Evolutionary conservation across 1,140 invertebrate species (phyloP), one percentile per base, ranked within the genome.

Genomic region (Latrodectus geometricus): DNA sequence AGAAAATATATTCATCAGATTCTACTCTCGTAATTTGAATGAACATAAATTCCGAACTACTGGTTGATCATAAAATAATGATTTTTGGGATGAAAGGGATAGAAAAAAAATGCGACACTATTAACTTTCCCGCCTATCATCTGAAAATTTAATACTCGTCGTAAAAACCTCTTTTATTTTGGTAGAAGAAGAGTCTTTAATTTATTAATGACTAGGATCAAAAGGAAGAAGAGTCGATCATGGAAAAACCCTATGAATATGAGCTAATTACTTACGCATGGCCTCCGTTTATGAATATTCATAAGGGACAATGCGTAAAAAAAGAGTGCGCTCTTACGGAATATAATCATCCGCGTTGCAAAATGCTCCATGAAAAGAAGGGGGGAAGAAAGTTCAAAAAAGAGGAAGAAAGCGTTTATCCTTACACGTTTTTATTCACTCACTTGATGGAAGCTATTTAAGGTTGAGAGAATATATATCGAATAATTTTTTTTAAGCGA

Each of bases 201-300:
- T 86, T 86, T 86, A 86, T 86, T 86, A 86, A 86, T 86, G 83
- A 86, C 74, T 52, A 49, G 83, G 83, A 86, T 86, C 83, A 86
- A 86, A 86, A 78, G 83, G 74, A 78, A 86, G 12, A 52, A 76
- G 23, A 68, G 73, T 75, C 74, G 73, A 76, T 84, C n/a, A 52
- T 54, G 23, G 75, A 78, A 86, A 86, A 86, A 75, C 35, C 73
- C 83, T 86, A 86, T 86, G 83, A 86, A 86, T 86, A 86, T 86
- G 74, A 86, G 56, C 82, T 86, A 86, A 86, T 86, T 86, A 86
- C 83, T 86, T 86, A 56, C 74, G 83, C 83, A 72, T 72, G 74
- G 65, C 83, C 20, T 68, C 82, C 8, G 35, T 61, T 77, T 86
- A 86, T 86, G 83, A 86, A 86, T 86, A 86, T 86, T 86, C 83